Conservation (phyloP, 2,888 invertebrate genomes). For the Chironomus riparius region DNA sequence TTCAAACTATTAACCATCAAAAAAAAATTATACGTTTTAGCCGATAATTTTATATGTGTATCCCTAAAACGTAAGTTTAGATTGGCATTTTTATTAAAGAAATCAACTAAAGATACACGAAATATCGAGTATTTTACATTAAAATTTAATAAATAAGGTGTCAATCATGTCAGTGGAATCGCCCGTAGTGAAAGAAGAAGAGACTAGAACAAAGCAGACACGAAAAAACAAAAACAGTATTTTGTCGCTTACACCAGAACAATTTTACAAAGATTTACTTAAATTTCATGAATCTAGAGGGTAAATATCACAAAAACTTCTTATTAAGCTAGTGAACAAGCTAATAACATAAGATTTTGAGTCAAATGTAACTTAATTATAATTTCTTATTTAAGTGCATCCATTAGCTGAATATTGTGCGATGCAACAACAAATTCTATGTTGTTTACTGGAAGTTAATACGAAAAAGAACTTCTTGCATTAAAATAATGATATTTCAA, state of each 20-base stretch:
- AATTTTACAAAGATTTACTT: slow-evolving; percentile 56
- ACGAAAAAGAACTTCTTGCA: no score
- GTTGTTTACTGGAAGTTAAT: not conserved
- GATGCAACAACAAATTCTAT: no score
- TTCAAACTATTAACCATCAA: no score
- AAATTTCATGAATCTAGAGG: slow-evolving; percentile 87
- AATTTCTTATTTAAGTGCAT: no score
- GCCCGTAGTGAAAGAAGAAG: not conserved
- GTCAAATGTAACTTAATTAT: no score
- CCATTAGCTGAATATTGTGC: no score
- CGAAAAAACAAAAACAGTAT: not conserved
- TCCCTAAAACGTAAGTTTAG: no score
- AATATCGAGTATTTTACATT: not conserved
- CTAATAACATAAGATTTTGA: no score
- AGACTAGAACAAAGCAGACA: not conserved
- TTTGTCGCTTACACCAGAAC: not conserved
- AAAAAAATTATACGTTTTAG: no score
- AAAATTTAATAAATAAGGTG: not conserved
- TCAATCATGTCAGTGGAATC: not conserved
- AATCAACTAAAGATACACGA: not conserved
- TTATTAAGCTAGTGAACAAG: not conserved
- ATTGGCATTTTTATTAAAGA: not conserved
- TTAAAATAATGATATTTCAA: not conserved
- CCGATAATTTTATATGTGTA: no score
- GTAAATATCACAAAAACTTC: slow-evolving; percentile 49